These are phyloP conservation scores for Phymatocera aterrima DNA, from an alignment of 2,888 invertebrate genomes.

Conservation along the genomic window DNA sequence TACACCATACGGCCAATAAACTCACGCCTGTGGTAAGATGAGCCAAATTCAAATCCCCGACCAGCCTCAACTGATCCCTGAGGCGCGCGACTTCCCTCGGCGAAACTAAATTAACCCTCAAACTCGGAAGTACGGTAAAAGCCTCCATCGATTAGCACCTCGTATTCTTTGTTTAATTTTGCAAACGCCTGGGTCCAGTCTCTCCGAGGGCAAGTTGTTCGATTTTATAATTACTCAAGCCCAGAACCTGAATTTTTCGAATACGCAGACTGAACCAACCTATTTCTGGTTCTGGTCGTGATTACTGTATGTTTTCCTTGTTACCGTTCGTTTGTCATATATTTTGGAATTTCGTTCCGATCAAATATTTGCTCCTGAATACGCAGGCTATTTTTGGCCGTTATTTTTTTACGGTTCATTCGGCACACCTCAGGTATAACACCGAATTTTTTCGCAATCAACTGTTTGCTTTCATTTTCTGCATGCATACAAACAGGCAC, in stretches of 20 bases:
- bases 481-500: neutral
- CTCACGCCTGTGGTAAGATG: conserved; percentile 2
- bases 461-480: neutral
- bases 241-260: neutral
- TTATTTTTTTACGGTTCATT: no score
- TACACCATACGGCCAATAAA: neutral
- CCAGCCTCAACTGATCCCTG: conserved; percentile 21
- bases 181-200: neutral
- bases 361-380: neutral
- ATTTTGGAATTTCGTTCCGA: neutral
- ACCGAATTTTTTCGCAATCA: no score
- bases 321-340: neutral
- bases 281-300: neutral
- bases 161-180: conserved; percentile 5
- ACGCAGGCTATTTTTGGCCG: no score
- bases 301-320: neutral
- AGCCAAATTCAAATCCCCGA: conserved; percentile 26
- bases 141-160: conserved; percentile 10
- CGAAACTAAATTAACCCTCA: conserved; percentile 29
- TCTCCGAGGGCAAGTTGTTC: neutral
- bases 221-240: neutral
- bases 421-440: no score
- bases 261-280: neutral
- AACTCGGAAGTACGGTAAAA: conserved; percentile 3
- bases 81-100: neutral